These are phyloP conservation scores for Altica lythri DNA, from an alignment of 2,888 invertebrate genomes.

Conservation along the genomic window DNA sequence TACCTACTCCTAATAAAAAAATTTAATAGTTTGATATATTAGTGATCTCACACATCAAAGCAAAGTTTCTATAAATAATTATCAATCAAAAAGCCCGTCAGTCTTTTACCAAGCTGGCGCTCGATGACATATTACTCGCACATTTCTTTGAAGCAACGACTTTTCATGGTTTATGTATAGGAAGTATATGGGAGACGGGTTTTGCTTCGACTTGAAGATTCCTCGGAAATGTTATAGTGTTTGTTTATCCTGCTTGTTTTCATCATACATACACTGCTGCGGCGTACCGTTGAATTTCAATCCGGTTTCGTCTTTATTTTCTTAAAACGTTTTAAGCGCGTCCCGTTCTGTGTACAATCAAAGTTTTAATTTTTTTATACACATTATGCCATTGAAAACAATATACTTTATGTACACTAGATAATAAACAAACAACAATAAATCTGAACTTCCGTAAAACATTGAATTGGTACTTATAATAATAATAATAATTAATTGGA, in stretches of 20 bases:
- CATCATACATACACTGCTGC: constrained; percentile 38
- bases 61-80: constrained; percentile 20
- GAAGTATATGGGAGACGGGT: constrained; percentile 29
- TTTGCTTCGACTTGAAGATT: constrained; percentile 19
- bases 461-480: too few species aligned
- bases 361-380: background rate
- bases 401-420: too few species aligned
- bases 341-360: constrained; percentile 1
- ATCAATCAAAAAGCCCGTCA: constrained; percentile 18
- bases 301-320: constrained; percentile 14
- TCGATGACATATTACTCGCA: constrained; percentile 27
- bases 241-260: constrained; percentile 41
- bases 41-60: constrained; percentile 17
- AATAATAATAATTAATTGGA: too few species aligned
- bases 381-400: too few species aligned
- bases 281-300: constrained; percentile 21
- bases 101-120: constrained; percentile 18
- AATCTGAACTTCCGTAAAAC: too few species aligned
- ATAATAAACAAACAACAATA: too few species aligned
- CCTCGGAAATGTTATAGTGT: constrained; percentile 39
- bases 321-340: constrained; percentile 3
- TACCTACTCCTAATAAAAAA: too few species aligned
- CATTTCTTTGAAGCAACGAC: constrained; percentile 26
- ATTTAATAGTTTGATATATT: too few species aligned
- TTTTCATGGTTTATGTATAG: constrained; percentile 33